Percentiles rank a stretch among this genome's conserved stretches.
These are phyloP conservation scores for Lasioglossum calceatum DNA, from an alignment of 2,888 invertebrate species.

Conservation along the genomic window DNA sequence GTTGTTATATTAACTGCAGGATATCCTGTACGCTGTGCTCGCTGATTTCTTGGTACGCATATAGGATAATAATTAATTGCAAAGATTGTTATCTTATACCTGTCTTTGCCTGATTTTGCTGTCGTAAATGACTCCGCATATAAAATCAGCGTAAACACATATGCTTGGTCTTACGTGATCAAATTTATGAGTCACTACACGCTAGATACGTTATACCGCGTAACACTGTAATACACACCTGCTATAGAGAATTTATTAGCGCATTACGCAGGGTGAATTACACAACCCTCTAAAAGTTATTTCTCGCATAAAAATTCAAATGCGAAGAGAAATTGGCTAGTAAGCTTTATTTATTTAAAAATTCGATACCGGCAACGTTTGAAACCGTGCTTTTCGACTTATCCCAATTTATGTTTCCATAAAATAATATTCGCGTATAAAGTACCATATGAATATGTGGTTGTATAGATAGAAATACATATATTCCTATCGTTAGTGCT, in stretches of 20 bases:
- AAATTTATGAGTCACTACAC: slow-evolving; percentile 13
- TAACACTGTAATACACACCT: slow-evolving; percentile 12
- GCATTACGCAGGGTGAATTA: neutral
- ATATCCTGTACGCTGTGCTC: neutral
- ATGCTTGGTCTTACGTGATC: neutral
- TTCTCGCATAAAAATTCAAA: neutral
- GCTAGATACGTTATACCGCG: neutral
- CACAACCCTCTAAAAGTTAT: neutral
- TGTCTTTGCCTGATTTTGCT: neutral
- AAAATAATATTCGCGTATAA: neutral
- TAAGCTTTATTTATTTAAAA: neutral
- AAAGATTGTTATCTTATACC: neutral
- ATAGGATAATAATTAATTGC: neutral
- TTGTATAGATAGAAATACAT: neutral
- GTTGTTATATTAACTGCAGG: neutral
- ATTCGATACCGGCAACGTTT: neutral
- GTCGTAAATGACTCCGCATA: neutral
- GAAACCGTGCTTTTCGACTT: neutral
- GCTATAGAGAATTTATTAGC: slow-evolving; percentile 9
- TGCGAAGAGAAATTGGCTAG: neutral
- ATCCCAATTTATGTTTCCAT: neutral
- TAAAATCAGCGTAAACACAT: slow-evolving; percentile 1
- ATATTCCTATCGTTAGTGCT: neutral
- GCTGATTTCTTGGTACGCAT: neutral
- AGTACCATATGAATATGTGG: neutral